Percentiles rank a stretch among this genome's conserved stretches.
phyloP scores from a whole-genome alignment of 1,140 invertebrate species.

The Drosophila kanapiae region DNA sequence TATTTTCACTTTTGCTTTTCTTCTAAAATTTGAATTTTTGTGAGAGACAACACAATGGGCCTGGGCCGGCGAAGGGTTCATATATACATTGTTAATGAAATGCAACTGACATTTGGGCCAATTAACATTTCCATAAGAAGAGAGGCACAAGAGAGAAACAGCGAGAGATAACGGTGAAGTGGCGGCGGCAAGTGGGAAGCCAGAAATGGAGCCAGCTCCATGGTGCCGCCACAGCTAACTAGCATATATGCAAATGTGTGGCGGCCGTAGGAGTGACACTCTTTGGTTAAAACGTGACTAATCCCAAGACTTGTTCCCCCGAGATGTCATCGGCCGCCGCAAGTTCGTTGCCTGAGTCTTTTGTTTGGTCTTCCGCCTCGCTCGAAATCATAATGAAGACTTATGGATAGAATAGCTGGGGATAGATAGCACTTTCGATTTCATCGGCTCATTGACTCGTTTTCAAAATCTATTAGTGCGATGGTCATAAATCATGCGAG shows the following conservation, averaged over 20 bases:
- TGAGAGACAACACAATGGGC: conserved; percentile 44
- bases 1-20: conserved; percentile 69
- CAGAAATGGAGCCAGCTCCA: conserved; percentile 28
- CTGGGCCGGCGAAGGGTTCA: conserved; percentile 21
- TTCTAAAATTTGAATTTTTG: conserved; percentile 47
- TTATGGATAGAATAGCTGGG: background rate
- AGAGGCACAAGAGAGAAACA: conserved; percentile 5
- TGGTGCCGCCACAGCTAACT: conserved; percentile 7
- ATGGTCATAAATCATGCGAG: conserved; percentile 26
- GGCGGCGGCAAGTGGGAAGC: conserved; percentile 31
- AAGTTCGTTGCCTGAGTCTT: conserved; percentile 57
- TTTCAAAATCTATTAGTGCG: conserved; percentile 15
- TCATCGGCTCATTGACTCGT: conserved; percentile 13
- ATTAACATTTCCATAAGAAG: conserved; percentile 73
- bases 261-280: conserved; percentile 48
- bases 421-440: conserved; percentile 48
- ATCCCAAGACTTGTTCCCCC: conserved; percentile 58
- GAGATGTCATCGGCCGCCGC: conserved; percentile 55
- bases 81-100: conserved; percentile 54
- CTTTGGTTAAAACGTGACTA: conserved; percentile 66
- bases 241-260: conserved; percentile 57
- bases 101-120: conserved; percentile 52
- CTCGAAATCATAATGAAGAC: conserved; percentile 18
- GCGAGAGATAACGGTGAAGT: conserved; percentile 41
- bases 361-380: conserved; percentile 41